phyloP scores from a whole-genome alignment of 2,888 invertebrate species.

The Embidobia sp. region DNA sequence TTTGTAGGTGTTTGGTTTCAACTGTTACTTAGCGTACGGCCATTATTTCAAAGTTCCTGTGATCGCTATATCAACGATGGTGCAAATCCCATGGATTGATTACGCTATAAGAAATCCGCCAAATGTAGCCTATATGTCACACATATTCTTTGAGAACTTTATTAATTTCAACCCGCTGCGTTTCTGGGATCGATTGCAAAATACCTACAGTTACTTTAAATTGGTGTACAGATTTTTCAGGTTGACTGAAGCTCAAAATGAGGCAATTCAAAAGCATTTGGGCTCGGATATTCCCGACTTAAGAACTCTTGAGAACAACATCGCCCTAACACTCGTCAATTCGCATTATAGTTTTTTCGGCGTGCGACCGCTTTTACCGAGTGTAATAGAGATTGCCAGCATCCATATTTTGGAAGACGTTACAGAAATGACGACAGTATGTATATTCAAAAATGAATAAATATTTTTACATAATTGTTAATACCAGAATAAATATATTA shows the following conservation, averaged over 20 bases:
- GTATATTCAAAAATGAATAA: too few species aligned
- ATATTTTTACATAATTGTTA: too few species aligned
- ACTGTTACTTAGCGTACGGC: slow-evolving; percentile 72
- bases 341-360: slow-evolving; percentile 82
- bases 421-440: slow-evolving; percentile 37
- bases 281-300: slow-evolving; percentile 76
- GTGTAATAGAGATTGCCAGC: slow-evolving; percentile 83
- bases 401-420: slow-evolving; percentile 81
- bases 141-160: slow-evolving; percentile 21
- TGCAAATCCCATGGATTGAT: slow-evolving; percentile 65
- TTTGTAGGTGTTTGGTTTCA: slow-evolving; percentile 67
- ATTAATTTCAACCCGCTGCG: slow-evolving; percentile 28
- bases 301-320: slow-evolving; percentile 80
- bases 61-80: slow-evolving; percentile 52
- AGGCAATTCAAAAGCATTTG: slow-evolving; percentile 68
- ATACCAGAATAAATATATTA: too few species aligned
- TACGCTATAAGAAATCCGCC: slow-evolving; percentile 67
- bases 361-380: slow-evolving; percentile 80
- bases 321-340: slow-evolving; percentile 82
- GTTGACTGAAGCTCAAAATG: slow-evolving; percentile 64
- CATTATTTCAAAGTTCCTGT: slow-evolving; percentile 68
- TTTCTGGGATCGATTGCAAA: slow-evolving; percentile 69
- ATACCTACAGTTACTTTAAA: slow-evolving; percentile 36
- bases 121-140: slow-evolving; percentile 56
- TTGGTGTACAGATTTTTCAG: slow-evolving; percentile 22